A percentile compares a stretch with the other conserved stretches of the same genome.
These are phyloP conservation scores for Mythimna ferrago DNA, from an alignment of 2,888 invertebrate species.

Conservation along the genomic window DNA sequence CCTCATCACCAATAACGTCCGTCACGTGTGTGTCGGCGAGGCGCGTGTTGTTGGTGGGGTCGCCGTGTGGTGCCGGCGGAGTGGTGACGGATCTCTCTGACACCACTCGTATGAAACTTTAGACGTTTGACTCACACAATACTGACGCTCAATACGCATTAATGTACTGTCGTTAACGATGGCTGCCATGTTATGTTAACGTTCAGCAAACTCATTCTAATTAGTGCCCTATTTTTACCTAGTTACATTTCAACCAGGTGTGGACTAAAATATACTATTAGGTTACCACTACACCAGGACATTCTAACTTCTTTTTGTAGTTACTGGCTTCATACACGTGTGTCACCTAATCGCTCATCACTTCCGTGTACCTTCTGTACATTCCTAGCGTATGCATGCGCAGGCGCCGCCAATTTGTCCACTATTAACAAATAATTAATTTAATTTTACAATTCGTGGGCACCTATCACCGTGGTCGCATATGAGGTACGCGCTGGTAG, in stretches of 20 bases:
- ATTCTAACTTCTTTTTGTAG: neutral
- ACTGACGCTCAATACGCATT: constrained; percentile 27
- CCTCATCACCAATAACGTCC: constrained; percentile 1
- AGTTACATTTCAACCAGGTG: neutral
- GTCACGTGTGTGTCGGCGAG: neutral
- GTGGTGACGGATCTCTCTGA: neutral
- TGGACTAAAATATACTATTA: neutral
- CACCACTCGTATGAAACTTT: constrained; percentile 5
- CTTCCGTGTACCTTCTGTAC: constrained; percentile 16
- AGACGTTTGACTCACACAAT: constrained; percentile 1
- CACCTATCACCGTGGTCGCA: neutral
- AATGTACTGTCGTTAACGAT: constrained; percentile 9
- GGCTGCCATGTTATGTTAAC: neutral
- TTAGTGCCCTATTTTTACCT: too few species aligned
- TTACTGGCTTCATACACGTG: too few species aligned
- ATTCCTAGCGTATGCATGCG: neutral
- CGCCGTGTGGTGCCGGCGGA: neutral
- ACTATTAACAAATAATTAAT: constrained; percentile 29
- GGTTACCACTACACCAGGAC: too few species aligned
- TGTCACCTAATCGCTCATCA: too few species aligned
- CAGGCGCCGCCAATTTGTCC: constrained; percentile 26
- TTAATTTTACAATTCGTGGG: constrained; percentile 34
- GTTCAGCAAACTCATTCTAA: constrained; percentile 1
- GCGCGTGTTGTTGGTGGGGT: neutral
- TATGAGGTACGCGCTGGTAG: neutral